Conservation (phyloP, 2,797 vertebrate genomes). For the Schizopygopsis pylzovi region DNA sequence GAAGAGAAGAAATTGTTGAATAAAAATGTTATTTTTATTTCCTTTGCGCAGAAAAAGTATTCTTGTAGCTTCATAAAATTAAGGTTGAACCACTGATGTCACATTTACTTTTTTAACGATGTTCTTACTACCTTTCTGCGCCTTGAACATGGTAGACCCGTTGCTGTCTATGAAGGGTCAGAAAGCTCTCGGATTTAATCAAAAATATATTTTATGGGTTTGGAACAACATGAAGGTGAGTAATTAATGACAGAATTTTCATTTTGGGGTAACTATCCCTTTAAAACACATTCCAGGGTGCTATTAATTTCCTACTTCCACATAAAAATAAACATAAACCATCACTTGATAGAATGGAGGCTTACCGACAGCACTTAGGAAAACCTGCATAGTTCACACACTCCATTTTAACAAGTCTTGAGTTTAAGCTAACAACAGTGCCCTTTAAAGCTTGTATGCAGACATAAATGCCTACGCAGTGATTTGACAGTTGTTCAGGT, state of each 20-base stretch:
- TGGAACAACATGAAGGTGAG: neutral
- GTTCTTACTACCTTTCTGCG: neutral
- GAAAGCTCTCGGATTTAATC: no score
- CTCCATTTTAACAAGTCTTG: conserved; percentile 17
- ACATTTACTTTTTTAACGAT: neutral
- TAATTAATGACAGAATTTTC: neutral
- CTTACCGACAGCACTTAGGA: neutral
- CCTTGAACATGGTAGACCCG: no score
- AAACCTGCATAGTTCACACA: conserved; percentile 12
- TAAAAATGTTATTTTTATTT: no score
- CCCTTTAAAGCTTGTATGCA: conserved; percentile 47
- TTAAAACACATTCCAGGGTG: neutral
- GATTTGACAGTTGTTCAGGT: conserved; percentile 42
- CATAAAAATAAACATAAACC: neutral
- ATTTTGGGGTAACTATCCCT: neutral
- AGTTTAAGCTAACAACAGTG: conserved; percentile 47
- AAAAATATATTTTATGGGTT: neutral
- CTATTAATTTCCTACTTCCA: neutral
- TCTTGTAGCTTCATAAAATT: neutral
- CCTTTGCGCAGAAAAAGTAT: neutral
- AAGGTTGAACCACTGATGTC: neutral
- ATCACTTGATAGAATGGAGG: neutral
- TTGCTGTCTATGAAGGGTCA: no score
- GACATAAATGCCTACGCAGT: conserved; percentile 41
- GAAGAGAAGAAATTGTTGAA: neutral